A percentile compares a stretch with the other conserved stretches of the same genome.
These are phyloP conservation scores for Drosophila miranda DNA, from an alignment of 1,140 invertebrate genomes.

Conservation along the genomic window DNA sequence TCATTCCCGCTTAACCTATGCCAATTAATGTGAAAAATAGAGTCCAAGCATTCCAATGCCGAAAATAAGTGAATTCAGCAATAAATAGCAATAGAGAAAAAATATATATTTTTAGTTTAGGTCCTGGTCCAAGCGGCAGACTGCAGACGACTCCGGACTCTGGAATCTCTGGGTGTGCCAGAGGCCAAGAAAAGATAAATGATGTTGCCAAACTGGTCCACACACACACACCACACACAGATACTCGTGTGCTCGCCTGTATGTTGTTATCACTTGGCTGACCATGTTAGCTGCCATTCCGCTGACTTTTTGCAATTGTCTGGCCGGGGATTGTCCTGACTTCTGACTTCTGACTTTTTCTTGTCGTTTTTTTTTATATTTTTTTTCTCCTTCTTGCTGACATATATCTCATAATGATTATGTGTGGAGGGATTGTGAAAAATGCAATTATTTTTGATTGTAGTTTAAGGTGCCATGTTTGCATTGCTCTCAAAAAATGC, in stretches of 20 bases:
- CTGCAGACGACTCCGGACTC: slow-evolving; percentile 43
- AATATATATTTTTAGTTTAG: slow-evolving; percentile 51
- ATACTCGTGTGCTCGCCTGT: slow-evolving; percentile 9
- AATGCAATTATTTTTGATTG: slow-evolving; percentile 72
- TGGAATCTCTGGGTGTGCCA: slow-evolving; percentile 31
- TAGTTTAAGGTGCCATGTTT: slow-evolving; percentile 66
- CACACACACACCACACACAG: slow-evolving; percentile 9
- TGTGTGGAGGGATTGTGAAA: slow-evolving; percentile 38
- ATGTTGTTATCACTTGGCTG: slow-evolving; percentile 53
- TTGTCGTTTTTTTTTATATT: slow-evolving; percentile 11
- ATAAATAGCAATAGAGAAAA: slow-evolving; percentile 58
- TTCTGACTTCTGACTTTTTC: slow-evolving; percentile 43
- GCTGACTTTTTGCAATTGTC: slow-evolving; percentile 67
- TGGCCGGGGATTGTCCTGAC: slow-evolving; percentile 40
- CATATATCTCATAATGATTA: slow-evolving; percentile 58
- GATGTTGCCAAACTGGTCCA: slow-evolving; percentile 61
- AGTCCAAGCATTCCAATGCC: slow-evolving; percentile 27
- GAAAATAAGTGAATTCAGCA: slow-evolving; percentile 54
- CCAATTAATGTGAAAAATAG: slow-evolving; percentile 77
- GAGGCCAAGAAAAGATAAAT: slow-evolving; percentile 65
- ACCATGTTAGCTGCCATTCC: slow-evolving; percentile 51
- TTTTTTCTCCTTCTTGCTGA: neutral
- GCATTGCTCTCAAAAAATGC: slow-evolving; percentile 61
- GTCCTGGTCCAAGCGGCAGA: slow-evolving; percentile 30
- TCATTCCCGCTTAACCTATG: slow-evolving; percentile 56